phyloP scores from a whole-genome alignment of 2,797 vertebrate genomes.

The Sternarchorhynchus goeldii region DNA sequence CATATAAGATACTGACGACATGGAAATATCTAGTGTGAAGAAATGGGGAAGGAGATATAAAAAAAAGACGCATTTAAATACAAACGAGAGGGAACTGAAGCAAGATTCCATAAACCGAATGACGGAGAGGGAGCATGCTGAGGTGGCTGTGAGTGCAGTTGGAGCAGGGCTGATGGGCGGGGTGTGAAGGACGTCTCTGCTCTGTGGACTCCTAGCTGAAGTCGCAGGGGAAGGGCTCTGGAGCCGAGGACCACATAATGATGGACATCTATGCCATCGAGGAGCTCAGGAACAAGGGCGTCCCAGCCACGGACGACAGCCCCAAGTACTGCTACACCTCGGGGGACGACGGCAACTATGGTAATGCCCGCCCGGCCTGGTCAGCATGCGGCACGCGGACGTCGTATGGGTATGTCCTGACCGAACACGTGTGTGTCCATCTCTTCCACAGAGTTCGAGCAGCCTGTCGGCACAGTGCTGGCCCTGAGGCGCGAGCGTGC shows the following conservation, averaged over 20 bases:
- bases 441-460: conserved; percentile 74
- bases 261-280: conserved; percentile 98
- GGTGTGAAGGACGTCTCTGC: neutral
- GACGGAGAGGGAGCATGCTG: no score
- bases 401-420: neutral
- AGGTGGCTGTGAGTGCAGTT: no score
- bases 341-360: conserved; percentile 78
- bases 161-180: neutral
- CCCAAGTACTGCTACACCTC: conserved; percentile 87
- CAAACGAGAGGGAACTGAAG: no score
- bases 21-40: no score
- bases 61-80: no score
- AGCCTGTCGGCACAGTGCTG: conserved; percentile 80
- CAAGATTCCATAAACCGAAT: no score
- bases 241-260: conserved; percentile 91
- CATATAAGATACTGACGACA: no score
- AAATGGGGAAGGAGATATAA: no score
- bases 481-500: conserved; percentile 88
- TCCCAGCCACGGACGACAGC: conserved; percentile 83
- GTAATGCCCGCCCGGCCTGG: conserved; percentile 62
- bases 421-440: neutral
- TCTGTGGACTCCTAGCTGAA: conserved; percentile 78
- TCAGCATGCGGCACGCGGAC: neutral
- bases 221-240: conserved; percentile 92
- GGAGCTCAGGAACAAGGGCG: conserved; percentile 83